Conservation (phyloP, 2,797 vertebrate species). For the Hippopotamyrus pictus region DNA sequence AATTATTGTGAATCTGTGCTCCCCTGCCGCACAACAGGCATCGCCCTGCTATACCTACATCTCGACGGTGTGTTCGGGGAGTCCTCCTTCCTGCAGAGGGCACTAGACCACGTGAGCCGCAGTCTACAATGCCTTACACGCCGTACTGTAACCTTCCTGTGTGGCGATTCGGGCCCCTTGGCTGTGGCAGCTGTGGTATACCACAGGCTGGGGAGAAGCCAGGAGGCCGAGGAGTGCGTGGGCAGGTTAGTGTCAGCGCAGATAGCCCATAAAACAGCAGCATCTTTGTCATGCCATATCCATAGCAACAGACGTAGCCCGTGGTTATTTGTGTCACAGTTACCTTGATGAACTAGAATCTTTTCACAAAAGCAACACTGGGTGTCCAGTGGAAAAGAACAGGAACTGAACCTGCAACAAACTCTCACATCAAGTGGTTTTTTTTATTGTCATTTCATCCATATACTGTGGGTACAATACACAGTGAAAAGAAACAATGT, state of each 20-base stretch:
- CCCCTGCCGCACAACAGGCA: conserved; percentile 59
- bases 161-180: conserved; percentile 82
- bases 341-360: neutral
- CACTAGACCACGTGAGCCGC: conserved; percentile 70
- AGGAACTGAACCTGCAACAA: neutral
- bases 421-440: neutral
- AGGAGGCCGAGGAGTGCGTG: conserved; percentile 80
- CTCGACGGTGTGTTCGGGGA: conserved; percentile 77
- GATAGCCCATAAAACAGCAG: neutral
- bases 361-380: neutral
- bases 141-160: conserved; percentile 83
- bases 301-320: neutral
- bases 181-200: conserved; percentile 80
- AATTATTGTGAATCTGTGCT: neutral
- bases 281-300: neutral
- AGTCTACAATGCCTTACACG: conserved; percentile 73
- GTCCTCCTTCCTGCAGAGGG: conserved; percentile 69
- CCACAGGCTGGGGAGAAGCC: conserved; percentile 69
- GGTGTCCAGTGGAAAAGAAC: neutral
- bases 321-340: neutral
- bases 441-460: neutral
- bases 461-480: neutral
- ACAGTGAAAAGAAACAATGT: neutral
- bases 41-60: conserved; percentile 87
- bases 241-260: conserved; percentile 62